Percentiles rank a stretch among this genome's conserved stretches.
Evolutionary conservation across 2,797 vertebrate species (phyloP).

Genomic region (Carapus acus): DNA sequence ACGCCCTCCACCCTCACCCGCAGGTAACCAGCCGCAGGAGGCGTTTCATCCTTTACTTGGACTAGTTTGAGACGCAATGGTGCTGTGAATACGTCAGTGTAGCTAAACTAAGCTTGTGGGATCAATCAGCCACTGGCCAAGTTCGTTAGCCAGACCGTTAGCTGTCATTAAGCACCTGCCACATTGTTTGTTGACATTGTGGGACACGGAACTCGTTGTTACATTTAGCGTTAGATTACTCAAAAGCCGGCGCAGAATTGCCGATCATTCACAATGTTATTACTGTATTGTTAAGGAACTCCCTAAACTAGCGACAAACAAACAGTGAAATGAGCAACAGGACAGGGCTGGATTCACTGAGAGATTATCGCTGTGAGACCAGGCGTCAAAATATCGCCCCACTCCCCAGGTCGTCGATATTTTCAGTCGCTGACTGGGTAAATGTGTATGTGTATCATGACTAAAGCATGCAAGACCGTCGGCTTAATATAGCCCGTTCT

Average conservation of each 20-base stretch:
- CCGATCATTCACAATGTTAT: no score
- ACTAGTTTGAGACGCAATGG: not conserved
- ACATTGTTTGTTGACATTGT: no score
- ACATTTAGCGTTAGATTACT: no score
- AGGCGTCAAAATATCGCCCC: constrained; percentile 11
- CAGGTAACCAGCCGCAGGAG: constrained; percentile 43
- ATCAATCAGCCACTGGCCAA: constrained; percentile 3
- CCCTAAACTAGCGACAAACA: no score
- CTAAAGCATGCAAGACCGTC: constrained; percentile 13
- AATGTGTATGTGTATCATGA: constrained; percentile 16
- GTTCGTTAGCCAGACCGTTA: not conserved
- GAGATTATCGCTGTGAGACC: constrained; percentile 13
- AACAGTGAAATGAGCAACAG: not conserved
- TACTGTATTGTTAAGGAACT: no score
- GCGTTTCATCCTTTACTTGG: not conserved
- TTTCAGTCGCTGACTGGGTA: constrained; percentile 37
- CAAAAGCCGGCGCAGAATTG: no score
- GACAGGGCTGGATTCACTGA: constrained; percentile 1
- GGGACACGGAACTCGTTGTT: no score
- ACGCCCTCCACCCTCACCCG: constrained; percentile 17
- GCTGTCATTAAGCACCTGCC: no score
- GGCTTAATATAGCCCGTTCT: constrained; percentile 48
- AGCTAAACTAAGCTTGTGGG: constrained; percentile 32
- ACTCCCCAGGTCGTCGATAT: constrained; percentile 11
- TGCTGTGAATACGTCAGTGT: not conserved